These are phyloP conservation scores for Eutrigla gurnardus DNA, from an alignment of 2,797 vertebrate genomes.

Conservation along the genomic window DNA sequence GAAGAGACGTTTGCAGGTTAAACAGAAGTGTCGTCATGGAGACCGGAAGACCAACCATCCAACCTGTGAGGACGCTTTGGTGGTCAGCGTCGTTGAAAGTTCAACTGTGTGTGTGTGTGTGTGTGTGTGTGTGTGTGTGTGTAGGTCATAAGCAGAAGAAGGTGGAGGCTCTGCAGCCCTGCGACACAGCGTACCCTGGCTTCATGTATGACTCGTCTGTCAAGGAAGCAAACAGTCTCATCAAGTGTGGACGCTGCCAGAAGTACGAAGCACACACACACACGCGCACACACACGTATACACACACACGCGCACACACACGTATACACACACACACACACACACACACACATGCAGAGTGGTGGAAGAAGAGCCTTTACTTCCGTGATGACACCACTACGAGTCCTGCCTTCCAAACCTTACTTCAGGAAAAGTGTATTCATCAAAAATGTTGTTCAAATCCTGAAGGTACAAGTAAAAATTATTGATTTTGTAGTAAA, in stretches of 20 bases:
- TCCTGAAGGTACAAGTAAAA: not conserved
- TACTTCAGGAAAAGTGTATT: not conserved
- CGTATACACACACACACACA: conserved; percentile 6
- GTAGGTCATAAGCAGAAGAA: conserved; percentile 94
- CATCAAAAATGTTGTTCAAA: too few relatives aligned
- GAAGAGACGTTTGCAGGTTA: too few relatives aligned
- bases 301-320: conserved; percentile 15
- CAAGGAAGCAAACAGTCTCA: conserved; percentile 90
- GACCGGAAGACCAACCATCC: not conserved
- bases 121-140: conserved; percentile 2
- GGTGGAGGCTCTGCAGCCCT: conserved; percentile 88
- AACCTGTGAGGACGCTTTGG: not conserved
- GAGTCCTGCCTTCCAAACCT: not conserved
- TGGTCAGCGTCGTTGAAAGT: not conserved
- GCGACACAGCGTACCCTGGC: conserved; percentile 92
- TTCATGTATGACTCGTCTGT: conserved; percentile 89
- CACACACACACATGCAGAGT: not conserved
- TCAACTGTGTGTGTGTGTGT: not conserved
- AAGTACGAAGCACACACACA: conserved; percentile 84
- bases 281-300: conserved; percentile 23
- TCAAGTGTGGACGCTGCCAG: conserved; percentile 92
- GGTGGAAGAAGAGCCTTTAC: too few relatives aligned
- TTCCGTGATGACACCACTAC: not conserved
- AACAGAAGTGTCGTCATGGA: not conserved
- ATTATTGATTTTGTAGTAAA: not conserved